Evolutionary conservation across 2,888 invertebrate genomes (phyloP), one percentile per base, ranked within the genome.

Genomic region (Bhutanitis thaidina): DNA sequence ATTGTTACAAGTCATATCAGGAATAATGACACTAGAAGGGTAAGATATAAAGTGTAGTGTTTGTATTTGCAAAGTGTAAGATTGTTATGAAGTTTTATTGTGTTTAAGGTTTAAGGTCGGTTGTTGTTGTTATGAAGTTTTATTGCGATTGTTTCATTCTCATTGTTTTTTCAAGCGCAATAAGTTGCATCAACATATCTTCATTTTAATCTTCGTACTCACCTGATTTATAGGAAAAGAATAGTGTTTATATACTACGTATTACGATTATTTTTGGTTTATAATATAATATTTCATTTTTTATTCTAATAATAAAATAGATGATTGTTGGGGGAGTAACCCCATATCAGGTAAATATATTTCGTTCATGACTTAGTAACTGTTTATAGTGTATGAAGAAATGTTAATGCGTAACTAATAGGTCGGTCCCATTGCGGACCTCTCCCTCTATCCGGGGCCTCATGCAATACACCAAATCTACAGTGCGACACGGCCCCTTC

Each of bases 401-500:
- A 67, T 79, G 83, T 83, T 80, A 78, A 80, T 76, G 76, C 71
- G 65, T 73, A 69, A 65, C 61, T 66, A 67, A 68, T 60, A 76
- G 69, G 67, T 64, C 73, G 69, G 71, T 67, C 69, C 69, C 62
- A 59, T 55, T 62, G 62, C 66, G 68, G 71, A 72, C 74, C 69
- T 64, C 61, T 73, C 72, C 70, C 69, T 69, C 62, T 63, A 66
- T 71, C 72, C 72, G 81, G 84, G 83, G 85, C 85, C 84, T 82
- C 87, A 87, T 87, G 88, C 88, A 87, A 77, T 76, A 77, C 77
- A 78, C 83, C 85, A 80, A 78, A 64, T 67, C 85, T 87, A 87
- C 86, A 77, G 88, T 85, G 86, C 86, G 79, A 78, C 86, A 82
- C 83, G 85, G 81, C 85, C 85, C 85, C 77, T 81, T 82, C 85